phyloP scores from a whole-genome alignment of 2,888 invertebrate species.

The Tineola bisselliella region DNA sequence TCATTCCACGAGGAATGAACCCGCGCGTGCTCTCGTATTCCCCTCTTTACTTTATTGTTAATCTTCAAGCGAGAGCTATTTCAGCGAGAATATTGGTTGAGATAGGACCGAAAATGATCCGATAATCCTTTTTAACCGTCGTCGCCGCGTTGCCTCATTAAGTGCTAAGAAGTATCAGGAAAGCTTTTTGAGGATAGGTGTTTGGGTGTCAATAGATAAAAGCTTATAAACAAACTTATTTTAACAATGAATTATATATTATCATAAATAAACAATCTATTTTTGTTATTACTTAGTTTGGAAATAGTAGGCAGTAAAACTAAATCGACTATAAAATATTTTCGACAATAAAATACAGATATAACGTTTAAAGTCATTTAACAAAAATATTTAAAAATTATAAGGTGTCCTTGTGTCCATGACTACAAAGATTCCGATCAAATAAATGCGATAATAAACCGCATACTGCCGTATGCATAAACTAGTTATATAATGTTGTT shows the following conservation, averaged over 20 bases:
- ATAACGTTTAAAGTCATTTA: too few species aligned
- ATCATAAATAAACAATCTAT: background rate
- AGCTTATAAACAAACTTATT: background rate
- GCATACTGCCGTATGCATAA: too few species aligned
- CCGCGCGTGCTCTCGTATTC: conserved; percentile 12
- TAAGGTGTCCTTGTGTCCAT: too few species aligned
- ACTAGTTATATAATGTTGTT: too few species aligned
- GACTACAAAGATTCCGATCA: too few species aligned
- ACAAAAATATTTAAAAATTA: too few species aligned
- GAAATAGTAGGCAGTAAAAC: too few species aligned
- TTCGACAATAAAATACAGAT: too few species aligned
- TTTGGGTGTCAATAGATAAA: background rate
- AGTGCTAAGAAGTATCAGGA: conserved; percentile 4
- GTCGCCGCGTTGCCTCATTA: background rate
- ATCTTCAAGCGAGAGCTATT: conserved; percentile 13
- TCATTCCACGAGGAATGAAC: conserved; percentile 15
- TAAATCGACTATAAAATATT: too few species aligned
- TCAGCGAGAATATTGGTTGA: conserved; percentile 9
- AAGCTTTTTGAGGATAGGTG: background rate
- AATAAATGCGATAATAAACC: too few species aligned
- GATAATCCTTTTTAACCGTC: conserved; percentile 12
- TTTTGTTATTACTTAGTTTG: background rate
- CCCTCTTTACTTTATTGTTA: conserved; percentile 13
- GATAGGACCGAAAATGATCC: conserved; percentile 6
- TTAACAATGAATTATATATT: background rate